A percentile compares a stretch with the other conserved stretches of the same genome.
Conservation (phyloP, 2,113 vertebrate genomes). For the Anhinga anhinga region DNA sequence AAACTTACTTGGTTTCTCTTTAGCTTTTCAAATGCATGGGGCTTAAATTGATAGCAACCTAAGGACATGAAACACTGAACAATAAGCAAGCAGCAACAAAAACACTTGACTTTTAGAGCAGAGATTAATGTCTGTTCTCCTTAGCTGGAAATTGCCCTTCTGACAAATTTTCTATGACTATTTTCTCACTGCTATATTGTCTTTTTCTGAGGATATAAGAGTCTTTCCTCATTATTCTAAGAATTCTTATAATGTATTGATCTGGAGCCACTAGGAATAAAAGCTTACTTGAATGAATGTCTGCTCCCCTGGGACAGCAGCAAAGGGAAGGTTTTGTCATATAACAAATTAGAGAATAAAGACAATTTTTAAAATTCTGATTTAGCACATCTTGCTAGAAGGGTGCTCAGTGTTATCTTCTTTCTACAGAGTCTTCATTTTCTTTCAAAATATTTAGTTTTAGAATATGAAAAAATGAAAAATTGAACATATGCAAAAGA, state of each 20-base stretch:
- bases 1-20: background rate
- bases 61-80: background rate
- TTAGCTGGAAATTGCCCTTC: slow-evolving; percentile 6
- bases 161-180: background rate
- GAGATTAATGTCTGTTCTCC: background rate
- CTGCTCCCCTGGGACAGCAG: background rate
- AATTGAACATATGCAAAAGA: background rate
- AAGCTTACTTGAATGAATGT: background rate
- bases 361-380: background rate
- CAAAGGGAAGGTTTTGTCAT: background rate
- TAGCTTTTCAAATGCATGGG: background rate
- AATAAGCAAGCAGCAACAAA: background rate
- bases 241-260: background rate
- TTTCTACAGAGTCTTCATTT: background rate
- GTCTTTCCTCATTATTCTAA: background rate
- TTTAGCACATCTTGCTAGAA: background rate
- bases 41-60: background rate
- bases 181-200: background rate
- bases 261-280: background rate
- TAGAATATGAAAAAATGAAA: background rate
- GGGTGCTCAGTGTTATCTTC: background rate
- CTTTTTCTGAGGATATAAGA: background rate
- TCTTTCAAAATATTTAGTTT: background rate
- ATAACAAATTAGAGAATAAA: background rate
- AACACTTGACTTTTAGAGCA: background rate